These are phyloP conservation scores for Dichetophora obliterata DNA, from an alignment of 2,888 invertebrate genomes.

Conservation along the genomic window DNA sequence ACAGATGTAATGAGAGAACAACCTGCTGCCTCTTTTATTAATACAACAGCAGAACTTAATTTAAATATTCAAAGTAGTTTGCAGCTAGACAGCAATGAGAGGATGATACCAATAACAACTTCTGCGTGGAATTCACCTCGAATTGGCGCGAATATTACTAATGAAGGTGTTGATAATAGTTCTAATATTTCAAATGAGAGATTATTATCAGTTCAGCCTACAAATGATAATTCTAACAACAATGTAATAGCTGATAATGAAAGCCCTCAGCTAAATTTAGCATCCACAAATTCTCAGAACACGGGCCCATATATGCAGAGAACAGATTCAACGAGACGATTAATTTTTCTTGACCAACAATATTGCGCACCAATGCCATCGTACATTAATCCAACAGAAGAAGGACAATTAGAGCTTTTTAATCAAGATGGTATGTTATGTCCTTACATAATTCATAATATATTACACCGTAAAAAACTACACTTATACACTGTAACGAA, in stretches of 20 bases:
- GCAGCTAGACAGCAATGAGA: conserved; percentile 16
- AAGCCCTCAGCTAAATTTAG: conserved; percentile 21
- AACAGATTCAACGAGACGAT: conserved; percentile 49
- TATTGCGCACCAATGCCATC: conserved; percentile 70
- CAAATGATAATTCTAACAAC: conserved; percentile 30
- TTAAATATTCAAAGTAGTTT: neutral
- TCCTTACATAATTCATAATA: neutral
- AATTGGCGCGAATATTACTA: conserved; percentile 27
- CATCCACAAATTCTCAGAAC: conserved; percentile 33
- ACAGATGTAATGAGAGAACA: conserved; percentile 1
- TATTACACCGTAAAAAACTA: neutral
- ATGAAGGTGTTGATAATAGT: conserved; percentile 28
- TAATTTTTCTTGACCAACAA: conserved; percentile 62
- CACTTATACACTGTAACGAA: too few species aligned
- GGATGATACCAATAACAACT: conserved; percentile 36
- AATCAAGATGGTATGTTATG: conserved; percentile 74
- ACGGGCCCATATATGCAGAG: conserved; percentile 31
- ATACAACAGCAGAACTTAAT: neutral
- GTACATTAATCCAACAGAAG: conserved; percentile 73
- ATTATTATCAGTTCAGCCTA: neutral
- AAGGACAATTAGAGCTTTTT: conserved; percentile 75
- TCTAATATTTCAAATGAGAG: conserved; percentile 11
- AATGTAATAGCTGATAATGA: conserved; percentile 4
- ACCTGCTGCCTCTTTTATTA: neutral
- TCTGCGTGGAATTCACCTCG: conserved; percentile 42